These are phyloP conservation scores for Biston stratarius DNA, from an alignment of 2,888 invertebrate genomes.

Conservation along the genomic window DNA sequence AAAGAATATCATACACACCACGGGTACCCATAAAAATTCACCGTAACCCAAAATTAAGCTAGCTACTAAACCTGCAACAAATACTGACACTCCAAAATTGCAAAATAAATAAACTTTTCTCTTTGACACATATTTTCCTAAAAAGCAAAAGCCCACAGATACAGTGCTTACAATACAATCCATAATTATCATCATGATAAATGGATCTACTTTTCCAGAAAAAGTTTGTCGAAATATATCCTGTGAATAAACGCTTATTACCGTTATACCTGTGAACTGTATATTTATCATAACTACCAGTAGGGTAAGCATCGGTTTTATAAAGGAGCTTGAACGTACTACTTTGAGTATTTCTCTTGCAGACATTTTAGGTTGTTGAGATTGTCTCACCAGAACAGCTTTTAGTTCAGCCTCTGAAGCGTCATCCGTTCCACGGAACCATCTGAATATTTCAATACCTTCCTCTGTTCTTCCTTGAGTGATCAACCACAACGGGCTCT, in stretches of 20 bases:
- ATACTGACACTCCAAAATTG: constrained; percentile 14
- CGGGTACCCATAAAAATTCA: constrained; percentile 14
- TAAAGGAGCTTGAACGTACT: constrained; percentile 17
- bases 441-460: constrained; percentile 50
- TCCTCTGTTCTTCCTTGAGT: constrained; percentile 51
- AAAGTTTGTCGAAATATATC: constrained; percentile 27
- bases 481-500: constrained; percentile 59
- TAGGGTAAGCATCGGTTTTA: constrained; percentile 21
- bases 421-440: constrained; percentile 53
- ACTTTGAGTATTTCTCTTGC: constrained; percentile 18
- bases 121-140: constrained; percentile 22
- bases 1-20: constrained; percentile 17
- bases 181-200: constrained; percentile 20
- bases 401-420: constrained; percentile 50
- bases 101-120: constrained; percentile 14
- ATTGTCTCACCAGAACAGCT: constrained; percentile 28
- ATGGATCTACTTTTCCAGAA: constrained; percentile 24
- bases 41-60: constrained; percentile 7
- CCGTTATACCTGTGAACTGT: constrained; percentile 27
- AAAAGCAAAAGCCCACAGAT: constrained; percentile 12
- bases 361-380: constrained; percentile 10
- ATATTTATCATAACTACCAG: constrained; percentile 16
- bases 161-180: constrained; percentile 15
- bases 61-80: constrained; percentile 7
- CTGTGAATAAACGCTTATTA: constrained; percentile 27